Evolutionary conservation across 53 echinoderm and acorn worm species (phyloP), one percentile per base, ranked within the genome.

Genomic region (Astropecten irregularis): DNA sequence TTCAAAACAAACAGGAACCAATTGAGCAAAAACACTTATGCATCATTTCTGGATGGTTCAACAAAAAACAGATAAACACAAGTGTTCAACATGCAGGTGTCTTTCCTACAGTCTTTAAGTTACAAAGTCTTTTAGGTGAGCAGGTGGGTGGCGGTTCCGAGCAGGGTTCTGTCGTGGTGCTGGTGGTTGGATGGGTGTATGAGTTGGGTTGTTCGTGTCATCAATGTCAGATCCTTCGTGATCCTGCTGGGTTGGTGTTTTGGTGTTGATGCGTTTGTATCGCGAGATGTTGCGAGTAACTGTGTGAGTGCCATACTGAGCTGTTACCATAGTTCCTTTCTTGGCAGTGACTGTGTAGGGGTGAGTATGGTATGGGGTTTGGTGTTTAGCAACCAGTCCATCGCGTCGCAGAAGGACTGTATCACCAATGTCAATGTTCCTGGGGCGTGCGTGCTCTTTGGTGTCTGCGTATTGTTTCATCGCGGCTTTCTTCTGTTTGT

Each of bases 281-380:
- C 27, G 46, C 16, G 68, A 76, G 29, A 36, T 16, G 26, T 86
- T 86, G 32, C 76, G 59, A 25, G 86, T 86, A 19, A 86, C 76
- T 31, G 48, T 49, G 49, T 63, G 76, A 52, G 73, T 18, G 9
- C 76, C 66, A 46, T 50, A 39, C 5, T 14, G 65, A 9, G 54
- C 65, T 31, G 85, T 73, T 11, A 85, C 47, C 86, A 86, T 86
- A 40, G 64, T 15, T 4, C 76, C 86, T 51, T 66, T 76, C 34
- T 57, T 73, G 7, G 40, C 10, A 15, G 53, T 86, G 39, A 86
- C 76, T 1, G 23, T 74, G 46, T 70, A 71, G 9, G 71, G 71
- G 4, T 71, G 71, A 36, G 57, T 69, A 37, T 86, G 76, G 36
- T 86, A 86, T 37, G 86, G 76, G 46, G 66, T 86, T 22, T 86